Base-by-base conservation (phyloP, 1,140 invertebrate species). In the Elymnias hypermnestra region DNA sequence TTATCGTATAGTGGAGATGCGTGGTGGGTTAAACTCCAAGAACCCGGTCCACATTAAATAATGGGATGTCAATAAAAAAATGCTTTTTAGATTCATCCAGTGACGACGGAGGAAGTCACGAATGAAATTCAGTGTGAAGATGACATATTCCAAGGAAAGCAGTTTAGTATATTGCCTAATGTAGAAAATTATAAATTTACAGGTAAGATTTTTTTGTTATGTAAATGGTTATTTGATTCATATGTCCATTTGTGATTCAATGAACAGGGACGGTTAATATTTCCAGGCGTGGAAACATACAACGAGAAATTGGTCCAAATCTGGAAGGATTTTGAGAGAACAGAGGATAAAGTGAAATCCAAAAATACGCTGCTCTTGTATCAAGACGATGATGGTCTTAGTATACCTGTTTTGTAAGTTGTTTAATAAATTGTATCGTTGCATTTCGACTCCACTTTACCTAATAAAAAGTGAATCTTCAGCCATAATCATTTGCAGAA, bases 391-490 rank as follows among this genome's bases (percentile, higher is more conserved):
- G 43, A 38, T 6, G 46, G 41, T 5, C 14, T 37, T 18, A 21
- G 47, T 36, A 12, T 61, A 4, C 58, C 58, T 2, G 25, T 61
- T 5, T 41, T 22, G 57, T 54, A 29, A 53, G 43, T 43, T 15
- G 10, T 8, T 2, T 25, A 8, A 12, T 13, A 17, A 25, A 25
- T 25, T n/a, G n/a, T n/a, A n/a, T n/a, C n/a, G n/a, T n/a, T n/a
- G n/a, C n/a, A n/a, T n/a, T n/a, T n/a, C n/a, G n/a, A n/a, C n/a
- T n/a, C n/a, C n/a, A n/a, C n/a, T n/a, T n/a, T n/a, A n/a, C n/a
- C n/a, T n/a, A n/a, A n/a, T n/a, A n/a, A n/a, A n/a, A n/a, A n/a
- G n/a, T n/a, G n/a, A n/a, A n/a, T n/a, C n/a, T n/a, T n/a, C n/a
- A n/a, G n/a, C n/a, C n/a, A n/a, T n/a, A n/a, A n/a, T n/a, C n/a